Conservation (phyloP, 2,888 invertebrate species). For the Mactromeris polynyma region DNA sequence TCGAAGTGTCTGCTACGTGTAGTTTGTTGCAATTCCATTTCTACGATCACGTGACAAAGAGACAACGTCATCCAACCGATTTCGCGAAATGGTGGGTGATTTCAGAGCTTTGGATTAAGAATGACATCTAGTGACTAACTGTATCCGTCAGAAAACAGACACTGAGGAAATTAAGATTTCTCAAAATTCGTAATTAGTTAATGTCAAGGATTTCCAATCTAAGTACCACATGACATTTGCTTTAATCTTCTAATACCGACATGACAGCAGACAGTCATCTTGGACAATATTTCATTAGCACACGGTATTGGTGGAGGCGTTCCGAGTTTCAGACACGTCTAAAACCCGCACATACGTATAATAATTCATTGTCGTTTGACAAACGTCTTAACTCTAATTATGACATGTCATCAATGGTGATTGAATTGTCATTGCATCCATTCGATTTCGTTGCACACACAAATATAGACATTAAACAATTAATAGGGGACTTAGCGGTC, state of each 20-base stretch:
- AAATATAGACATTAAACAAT: no score
- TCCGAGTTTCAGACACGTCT: not conserved
- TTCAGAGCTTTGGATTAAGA: conserved; percentile 20
- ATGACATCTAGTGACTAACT: conserved; percentile 10
- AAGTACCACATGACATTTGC: not conserved
- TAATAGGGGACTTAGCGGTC: no score
- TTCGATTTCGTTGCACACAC: no score
- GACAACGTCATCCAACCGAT: not conserved
- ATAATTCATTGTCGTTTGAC: no score
- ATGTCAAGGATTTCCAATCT: not conserved
- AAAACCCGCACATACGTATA: not conserved
- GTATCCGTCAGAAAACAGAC: conserved; percentile 21
- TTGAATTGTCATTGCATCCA: no score
- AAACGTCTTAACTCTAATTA: no score
- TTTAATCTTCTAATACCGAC: not conserved
- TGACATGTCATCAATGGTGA: no score
- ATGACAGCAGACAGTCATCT: not conserved
- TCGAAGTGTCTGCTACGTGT: no score
- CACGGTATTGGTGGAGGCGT: no score
- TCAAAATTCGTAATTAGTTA: conserved; percentile 14
- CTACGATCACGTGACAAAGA: not conserved
- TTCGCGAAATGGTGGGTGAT: not conserved
- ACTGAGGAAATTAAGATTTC: conserved; percentile 22
- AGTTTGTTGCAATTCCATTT: not conserved
- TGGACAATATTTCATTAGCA: not conserved